Conservation (phyloP, 2,113 vertebrate species). For the Psilopsiagon aurifrons region DNA sequence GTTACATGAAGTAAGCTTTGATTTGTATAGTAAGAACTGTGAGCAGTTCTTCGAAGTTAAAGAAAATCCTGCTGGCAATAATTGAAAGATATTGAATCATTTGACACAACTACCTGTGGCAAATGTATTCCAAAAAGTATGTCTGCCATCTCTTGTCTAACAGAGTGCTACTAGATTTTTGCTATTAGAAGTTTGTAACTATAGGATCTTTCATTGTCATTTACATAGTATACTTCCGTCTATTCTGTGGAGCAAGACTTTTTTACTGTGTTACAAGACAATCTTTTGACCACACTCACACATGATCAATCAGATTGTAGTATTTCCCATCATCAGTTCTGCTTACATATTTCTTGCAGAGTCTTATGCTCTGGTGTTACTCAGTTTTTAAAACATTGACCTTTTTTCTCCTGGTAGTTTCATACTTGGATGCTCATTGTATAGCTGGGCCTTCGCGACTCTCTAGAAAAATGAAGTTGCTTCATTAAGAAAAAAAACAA, state of each 20-base stretch:
- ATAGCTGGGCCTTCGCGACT: not conserved
- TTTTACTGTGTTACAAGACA: accelerated
- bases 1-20: not conserved
- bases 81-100: not conserved
- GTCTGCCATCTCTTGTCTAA: not conserved
- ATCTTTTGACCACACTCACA: not conserved
- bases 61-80: not conserved
- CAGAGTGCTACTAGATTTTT: not conserved
- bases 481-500: not conserved
- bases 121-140: not conserved
- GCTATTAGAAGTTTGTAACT: not conserved
- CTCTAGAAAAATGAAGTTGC: not conserved
- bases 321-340: not conserved
- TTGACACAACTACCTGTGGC: not conserved
- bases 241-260: not conserved
- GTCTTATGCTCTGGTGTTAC: not conserved
- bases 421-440: not conserved
- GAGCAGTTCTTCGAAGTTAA: not conserved
- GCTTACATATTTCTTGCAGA: not conserved
- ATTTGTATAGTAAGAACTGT: not conserved
- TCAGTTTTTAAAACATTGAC: not conserved
- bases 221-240: not conserved
- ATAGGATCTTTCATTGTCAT: not conserved
- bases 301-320: not conserved
- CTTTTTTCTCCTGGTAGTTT: not conserved